Evolutionary conservation across 1,140 invertebrate genomes (phyloP), one percentile per base, ranked within the genome.

Genomic region (Drosophila mojavensis): DNA sequence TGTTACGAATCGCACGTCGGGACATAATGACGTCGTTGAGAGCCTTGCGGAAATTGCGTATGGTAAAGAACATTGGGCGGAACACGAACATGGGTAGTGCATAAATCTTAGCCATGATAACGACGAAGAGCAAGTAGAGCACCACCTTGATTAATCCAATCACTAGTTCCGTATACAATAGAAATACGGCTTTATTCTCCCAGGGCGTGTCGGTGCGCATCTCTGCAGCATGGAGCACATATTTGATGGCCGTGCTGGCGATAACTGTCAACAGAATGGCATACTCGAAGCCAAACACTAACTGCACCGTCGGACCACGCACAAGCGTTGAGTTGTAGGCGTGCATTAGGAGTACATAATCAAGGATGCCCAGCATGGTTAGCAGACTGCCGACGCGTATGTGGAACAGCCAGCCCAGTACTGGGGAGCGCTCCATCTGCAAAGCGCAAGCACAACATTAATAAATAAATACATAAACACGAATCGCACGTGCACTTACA

Each of bases 211-310:
- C 98, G 93, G 97, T 97, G 82, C 98, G 96, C 45, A 98, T 94
- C 93, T 99, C 98, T 60, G 99, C 95, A 0, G 97, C 96, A 93
- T 99, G 98, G 5, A 99, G 93, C 13, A 97, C 93, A 93, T 99
- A 99, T 93, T 99, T 99, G 41, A 99, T 97, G 6, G 95, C 94
- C 56, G 98, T 99, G 92, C 99, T 99, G 9, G 97, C 93, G 15
- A 99, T 96, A 81, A 99, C 97, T 4, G 98, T 99, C 26, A 99
- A 93, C 6, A 99, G 93, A 90, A 99, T 98, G 60, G 98, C 98
- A 94, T 99, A 99, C 94, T 99, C 99, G 94, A 99, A 99, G 58
- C 99, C 99, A 94, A 99, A 99, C 5, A 99, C 99, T 43, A 99
- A 93, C 93, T 99, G 99, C 1, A 99, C 98, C 4, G 98, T 98